These are phyloP conservation scores for Patella depressa DNA, from an alignment of 2,888 invertebrate species.

Conservation along the genomic window DNA sequence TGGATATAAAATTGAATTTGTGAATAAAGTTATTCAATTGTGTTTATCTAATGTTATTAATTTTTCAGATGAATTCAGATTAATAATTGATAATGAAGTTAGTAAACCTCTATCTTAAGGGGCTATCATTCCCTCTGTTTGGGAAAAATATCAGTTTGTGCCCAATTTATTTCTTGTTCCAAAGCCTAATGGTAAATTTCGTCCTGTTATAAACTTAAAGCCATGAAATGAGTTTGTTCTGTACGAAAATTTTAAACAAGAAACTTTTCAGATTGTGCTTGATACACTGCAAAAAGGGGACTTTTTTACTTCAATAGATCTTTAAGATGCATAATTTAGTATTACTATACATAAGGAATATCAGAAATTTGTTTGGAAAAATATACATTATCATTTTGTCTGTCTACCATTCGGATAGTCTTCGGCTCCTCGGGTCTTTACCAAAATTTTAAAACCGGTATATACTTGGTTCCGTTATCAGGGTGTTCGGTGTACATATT, in stretches of 20 bases:
- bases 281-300: not conserved
- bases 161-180: not conserved
- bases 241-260: constrained; percentile 4
- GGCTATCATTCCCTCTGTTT: not conserved
- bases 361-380: constrained; percentile 23
- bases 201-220: not conserved
- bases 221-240: not conserved
- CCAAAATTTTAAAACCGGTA: constrained; percentile 35
- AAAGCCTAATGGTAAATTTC: not conserved
- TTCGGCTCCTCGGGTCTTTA: constrained; percentile 31
- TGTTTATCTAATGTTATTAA: not conserved
- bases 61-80: not conserved
- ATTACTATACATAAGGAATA: no score
- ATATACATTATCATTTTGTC: constrained; percentile 20
- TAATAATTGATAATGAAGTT: not conserved
- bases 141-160: not conserved
- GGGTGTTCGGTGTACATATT: constrained; percentile 31
- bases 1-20: not conserved
- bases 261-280: not conserved
- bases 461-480: constrained; percentile 28
- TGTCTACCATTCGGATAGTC: constrained; percentile 31
- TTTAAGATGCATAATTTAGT: not conserved
- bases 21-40: not conserved
- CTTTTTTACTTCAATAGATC: constrained; percentile 1
- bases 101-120: not conserved